Percentiles rank a stretch among this genome's conserved stretches.
Conservation (phyloP, 2,797 vertebrate species). For the Crenichthys baileyi region DNA sequence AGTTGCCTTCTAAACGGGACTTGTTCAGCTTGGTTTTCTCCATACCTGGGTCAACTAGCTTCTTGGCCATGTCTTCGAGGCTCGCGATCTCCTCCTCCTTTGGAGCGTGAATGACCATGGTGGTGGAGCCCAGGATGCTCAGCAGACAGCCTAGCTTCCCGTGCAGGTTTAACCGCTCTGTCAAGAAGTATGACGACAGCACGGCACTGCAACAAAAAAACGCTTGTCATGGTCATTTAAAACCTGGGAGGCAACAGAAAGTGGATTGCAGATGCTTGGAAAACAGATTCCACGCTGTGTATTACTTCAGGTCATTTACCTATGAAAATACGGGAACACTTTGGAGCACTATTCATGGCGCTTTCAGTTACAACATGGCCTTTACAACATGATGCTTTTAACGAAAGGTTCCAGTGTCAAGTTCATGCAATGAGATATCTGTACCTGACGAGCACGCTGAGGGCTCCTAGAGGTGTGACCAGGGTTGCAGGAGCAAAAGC, state of each 20-base stretch:
- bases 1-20: too few relatives aligned
- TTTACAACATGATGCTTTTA: not conserved
- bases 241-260: not conserved
- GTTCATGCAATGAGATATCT: not conserved
- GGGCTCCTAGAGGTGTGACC: constrained; percentile 95
- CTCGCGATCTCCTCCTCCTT: constrained; percentile 96
- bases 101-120: constrained; percentile 98
- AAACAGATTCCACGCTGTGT: not conserved
- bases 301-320: not conserved
- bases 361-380: not conserved
- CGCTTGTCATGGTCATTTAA: not conserved
- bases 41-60: constrained; percentile 95
- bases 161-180: constrained; percentile 95
- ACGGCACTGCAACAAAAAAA: constrained; percentile 86
- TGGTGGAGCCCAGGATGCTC: constrained; percentile 95
- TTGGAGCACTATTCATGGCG: not conserved
- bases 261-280: not conserved
- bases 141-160: constrained; percentile 97
- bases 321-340: not conserved
- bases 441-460: constrained; percentile 97
- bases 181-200: constrained; percentile 96
- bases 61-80: constrained; percentile 90
- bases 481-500: constrained; percentile 98
- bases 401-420: not conserved
- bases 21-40: not conserved